Evolutionary conservation across 2,888 invertebrate genomes (phyloP).

Genomic region (Drosophila anomelani): DNA sequence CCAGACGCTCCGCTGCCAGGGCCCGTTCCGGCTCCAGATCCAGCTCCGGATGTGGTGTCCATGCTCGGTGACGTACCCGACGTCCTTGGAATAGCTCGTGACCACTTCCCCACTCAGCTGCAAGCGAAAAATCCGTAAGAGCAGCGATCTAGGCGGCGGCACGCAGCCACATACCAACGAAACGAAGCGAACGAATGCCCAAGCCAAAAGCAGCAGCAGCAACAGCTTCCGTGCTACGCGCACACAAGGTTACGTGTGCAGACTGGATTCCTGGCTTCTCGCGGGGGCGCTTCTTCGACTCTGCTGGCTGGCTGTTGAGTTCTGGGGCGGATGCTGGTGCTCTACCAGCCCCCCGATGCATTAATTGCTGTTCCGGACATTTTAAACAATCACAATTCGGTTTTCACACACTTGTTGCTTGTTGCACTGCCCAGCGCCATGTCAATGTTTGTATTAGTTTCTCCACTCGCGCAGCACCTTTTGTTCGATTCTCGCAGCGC

Average conservation of each 20-base stretch:
- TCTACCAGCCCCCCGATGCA: constrained; percentile 21
- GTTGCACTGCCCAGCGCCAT: constrained; percentile 75
- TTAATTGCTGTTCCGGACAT: constrained; percentile 31
- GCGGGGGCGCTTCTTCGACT: background rate
- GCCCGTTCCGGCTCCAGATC: constrained; percentile 35
- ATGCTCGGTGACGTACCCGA: constrained; percentile 72
- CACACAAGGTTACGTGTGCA: constrained; percentile 84
- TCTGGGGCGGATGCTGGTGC: background rate
- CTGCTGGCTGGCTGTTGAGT: background rate
- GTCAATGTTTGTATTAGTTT: constrained; percentile 78
- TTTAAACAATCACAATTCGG: constrained; percentile 40
- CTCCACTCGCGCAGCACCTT: constrained; percentile 39
- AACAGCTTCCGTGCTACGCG: constrained; percentile 84
- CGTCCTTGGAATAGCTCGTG: constrained; percentile 44
- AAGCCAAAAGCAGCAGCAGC: constrained; percentile 53
- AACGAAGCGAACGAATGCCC: constrained; percentile 45
- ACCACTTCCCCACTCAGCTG: constrained; percentile 24
- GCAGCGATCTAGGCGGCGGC: constrained; percentile 20
- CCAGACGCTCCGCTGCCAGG: constrained; percentile 23
- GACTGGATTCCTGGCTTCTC: constrained; percentile 31
- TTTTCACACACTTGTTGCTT: constrained; percentile 65
- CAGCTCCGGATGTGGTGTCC: constrained; percentile 59
- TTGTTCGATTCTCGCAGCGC: constrained; percentile 23
- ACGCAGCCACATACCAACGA: constrained; percentile 40
- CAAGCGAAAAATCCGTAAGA: constrained; percentile 21